These are phyloP conservation scores for Cyphomyrmex costatus DNA, from an alignment of 1,140 invertebrate genomes.

Conservation along the genomic window DNA sequence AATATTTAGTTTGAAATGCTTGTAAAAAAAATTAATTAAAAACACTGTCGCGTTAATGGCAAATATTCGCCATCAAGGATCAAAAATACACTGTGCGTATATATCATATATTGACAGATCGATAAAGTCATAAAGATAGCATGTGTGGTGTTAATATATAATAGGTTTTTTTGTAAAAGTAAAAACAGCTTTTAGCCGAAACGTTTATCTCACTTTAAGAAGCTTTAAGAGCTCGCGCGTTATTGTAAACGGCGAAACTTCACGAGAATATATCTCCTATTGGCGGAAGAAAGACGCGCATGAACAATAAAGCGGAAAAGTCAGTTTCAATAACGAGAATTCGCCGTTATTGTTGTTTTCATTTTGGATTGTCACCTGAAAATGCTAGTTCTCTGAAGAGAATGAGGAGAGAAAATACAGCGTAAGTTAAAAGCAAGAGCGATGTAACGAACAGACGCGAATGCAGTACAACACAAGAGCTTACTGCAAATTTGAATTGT, in stretches of 20 bases:
- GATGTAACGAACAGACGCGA: not conserved
- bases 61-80: not conserved
- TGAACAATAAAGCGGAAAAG: conserved; percentile 41
- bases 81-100: not conserved
- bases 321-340: not conserved
- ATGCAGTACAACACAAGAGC: conserved; percentile 6
- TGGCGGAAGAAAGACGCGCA: not conserved
- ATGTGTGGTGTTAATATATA: not conserved
- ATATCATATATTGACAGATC: not conserved
- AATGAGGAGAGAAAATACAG: not conserved
- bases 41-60: not conserved
- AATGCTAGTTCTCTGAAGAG: not conserved
- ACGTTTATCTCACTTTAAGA: conserved; percentile 34
- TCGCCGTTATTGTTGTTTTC: not conserved
- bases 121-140: not conserved
- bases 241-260: conserved; percentile 24
- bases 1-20: not conserved
- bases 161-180: not conserved
- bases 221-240: not conserved
- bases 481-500: conserved; percentile 9
- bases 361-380: conserved; percentile 28
- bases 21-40: not conserved
- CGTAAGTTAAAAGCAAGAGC: not conserved
- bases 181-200: not conserved
- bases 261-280: not conserved